These are phyloP conservation scores for Ectemnius continuus DNA, from an alignment of 2,888 invertebrate genomes.

Conservation along the genomic window DNA sequence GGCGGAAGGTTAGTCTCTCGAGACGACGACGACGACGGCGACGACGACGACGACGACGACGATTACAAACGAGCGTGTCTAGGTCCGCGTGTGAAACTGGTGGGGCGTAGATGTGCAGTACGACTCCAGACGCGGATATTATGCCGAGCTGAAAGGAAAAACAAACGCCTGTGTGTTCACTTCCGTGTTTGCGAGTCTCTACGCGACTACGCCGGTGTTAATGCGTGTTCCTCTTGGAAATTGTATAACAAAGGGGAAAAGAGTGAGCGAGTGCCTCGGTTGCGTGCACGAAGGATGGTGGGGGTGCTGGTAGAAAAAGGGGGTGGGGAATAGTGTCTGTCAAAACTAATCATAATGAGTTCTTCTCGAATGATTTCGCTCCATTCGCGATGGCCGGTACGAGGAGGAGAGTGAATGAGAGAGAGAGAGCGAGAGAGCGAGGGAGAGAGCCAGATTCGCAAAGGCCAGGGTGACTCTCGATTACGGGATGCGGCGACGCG, in stretches of 20 bases:
- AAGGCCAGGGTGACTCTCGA: too few species aligned
- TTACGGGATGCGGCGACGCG: too few species aligned
- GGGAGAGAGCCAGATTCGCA: too few species aligned
- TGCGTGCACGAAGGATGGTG: constrained; percentile 56
- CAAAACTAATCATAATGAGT: constrained; percentile 34
- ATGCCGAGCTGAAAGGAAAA: too few species aligned
- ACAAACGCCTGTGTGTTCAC: too few species aligned
- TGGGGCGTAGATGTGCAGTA: neutral
- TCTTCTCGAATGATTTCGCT: constrained; percentile 15
- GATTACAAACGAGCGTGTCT: neutral
- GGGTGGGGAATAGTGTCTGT: constrained; percentile 66
- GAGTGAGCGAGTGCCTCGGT: constrained; percentile 30
- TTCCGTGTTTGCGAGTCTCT: neutral
- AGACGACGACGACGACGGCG: too few species aligned
- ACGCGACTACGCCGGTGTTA: neutral
- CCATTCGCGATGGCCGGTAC: too few species aligned
- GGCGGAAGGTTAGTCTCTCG: too few species aligned
- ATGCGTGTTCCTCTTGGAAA: constrained; percentile 8
- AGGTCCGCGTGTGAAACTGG: neutral
- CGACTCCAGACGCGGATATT: neutral
- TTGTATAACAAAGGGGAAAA: constrained; percentile 6
- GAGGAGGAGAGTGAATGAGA: neutral
- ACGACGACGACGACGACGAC: too few species aligned
- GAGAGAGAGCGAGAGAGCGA: neutral
- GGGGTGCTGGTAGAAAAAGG: constrained; percentile 59